Evolutionary conservation across 2,797 vertebrate species (phyloP), one percentile per base, ranked within the genome.

Genomic region (Dryobates pubescens): DNA sequence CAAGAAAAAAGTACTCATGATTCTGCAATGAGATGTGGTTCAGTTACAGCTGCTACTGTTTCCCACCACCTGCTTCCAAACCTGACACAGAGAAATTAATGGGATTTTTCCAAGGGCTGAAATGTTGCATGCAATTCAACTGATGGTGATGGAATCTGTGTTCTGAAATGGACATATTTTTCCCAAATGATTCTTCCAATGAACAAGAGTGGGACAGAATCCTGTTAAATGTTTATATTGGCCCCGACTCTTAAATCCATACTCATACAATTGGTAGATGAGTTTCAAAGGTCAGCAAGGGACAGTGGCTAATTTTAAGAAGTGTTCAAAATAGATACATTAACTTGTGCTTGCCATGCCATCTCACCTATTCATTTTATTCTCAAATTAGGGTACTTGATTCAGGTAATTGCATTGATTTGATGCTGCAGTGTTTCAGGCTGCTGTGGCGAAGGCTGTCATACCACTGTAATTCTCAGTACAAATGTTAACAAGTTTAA

Each of bases 311-410:
- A 29, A 65, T 62, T 69, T 30, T 30, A 59, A 78, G 53, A 72
- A 70, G 38, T 27, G 23, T 76, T 85, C 49, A 64, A 62, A 64
- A 59, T 38, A 51, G 12, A 2, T 51, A 9, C 8, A 11, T 71
- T 53, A 73, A 24, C 24, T 53, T 3, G 4, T 41, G 36, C 23
- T 86, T 86, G 22, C 30, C 69, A 5, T 82, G 17, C 75, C 85
- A 4, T 70, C 47, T 45, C 26, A 43, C 41, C 56, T 90, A 20
- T 86, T 82, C 36, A 57, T 47, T 89, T 93, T 73, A 81, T 68
- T 82, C 13, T 82, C 32, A 41, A 5, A 88, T 93, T 92, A 23
- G 64, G 47, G 32, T 91, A 59, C n/a, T 47, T 92, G 92, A 87
- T 68, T n/a, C 30, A 65, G 29, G 29, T 47, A 79, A 54, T 10